Base-by-base conservation (phyloP, 1,140 invertebrate species). In the Paralvinella palmiformis region DNA sequence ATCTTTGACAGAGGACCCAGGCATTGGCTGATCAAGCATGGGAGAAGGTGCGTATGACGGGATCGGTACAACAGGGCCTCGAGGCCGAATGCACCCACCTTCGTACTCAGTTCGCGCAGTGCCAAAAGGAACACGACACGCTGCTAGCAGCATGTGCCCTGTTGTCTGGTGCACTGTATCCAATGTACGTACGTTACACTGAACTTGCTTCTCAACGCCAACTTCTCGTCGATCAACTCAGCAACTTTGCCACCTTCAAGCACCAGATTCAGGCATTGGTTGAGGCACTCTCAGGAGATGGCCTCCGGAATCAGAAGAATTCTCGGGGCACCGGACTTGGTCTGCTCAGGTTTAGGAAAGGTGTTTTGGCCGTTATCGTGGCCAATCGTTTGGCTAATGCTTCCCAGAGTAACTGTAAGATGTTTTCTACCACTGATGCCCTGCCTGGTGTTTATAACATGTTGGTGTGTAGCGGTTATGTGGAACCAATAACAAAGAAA, bases 21-120 rank as follows among this genome's bases (percentile, higher is more conserved):
- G 68, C 68, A 7, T 69, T 76, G 60, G 75, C 75, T 35, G 75
- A 78, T 57, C 73, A 79, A 57, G 76, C 75, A 0, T 79, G 76
- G 76, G 75, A 77, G 61, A 75, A 76, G 61, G 70, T 79, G 1
- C 68, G 73, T n/a, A 66, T 69, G 27, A 74, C 76, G 6, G 73
- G 73, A 36, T 70, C 58, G 29, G 67, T 77, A 10, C 72, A 76
- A 41, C 72, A 75, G 24, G 74, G 73, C n/a, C 58, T 78, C 7
- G 74, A 78, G 58, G 65, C 70, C 3, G 75, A 79, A 62, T 73
- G 72, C 58, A 60, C 63, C 0, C 33, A 45, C 33, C 35, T 79
- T 0, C 67, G 70, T 15, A 69, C 41, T 33, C 64, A 69, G 27
- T 50, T 77, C 13, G 29, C 53, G 6, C 69, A 75, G 33, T 36